Conservation (phyloP, 2,888 invertebrate species). For the Octonoba sinensis region DNA sequence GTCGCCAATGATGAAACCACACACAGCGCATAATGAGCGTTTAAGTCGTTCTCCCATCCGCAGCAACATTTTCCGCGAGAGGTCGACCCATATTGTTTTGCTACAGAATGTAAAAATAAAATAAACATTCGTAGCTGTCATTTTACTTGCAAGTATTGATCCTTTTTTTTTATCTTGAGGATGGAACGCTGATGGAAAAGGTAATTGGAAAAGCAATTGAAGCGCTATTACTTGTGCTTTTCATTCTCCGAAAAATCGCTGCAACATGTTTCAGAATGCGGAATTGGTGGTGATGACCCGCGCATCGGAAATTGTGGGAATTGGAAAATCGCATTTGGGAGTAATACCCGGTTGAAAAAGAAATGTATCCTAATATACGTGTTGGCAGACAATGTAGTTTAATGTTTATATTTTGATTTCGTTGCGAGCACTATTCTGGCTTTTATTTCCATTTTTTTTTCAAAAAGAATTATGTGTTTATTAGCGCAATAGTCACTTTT, state of each 20-base stretch:
- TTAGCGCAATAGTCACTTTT: no score
- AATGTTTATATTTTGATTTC: no score
- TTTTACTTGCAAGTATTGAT: no score
- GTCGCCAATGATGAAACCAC: constrained; percentile 7
- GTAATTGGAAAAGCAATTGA: no score
- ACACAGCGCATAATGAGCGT: not conserved
- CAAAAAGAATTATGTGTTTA: no score
- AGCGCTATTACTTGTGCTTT: not conserved
- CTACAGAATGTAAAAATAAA: constrained; percentile 1
- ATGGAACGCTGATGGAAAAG: no score
- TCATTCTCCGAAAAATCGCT: not conserved
- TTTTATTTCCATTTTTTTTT: no score
- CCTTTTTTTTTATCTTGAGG: no score
- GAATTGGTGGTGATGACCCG: constrained; percentile 1
- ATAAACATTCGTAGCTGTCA: not conserved
- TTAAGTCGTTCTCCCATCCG: constrained; percentile 36
- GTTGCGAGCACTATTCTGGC: no score
- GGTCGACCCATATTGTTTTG: constrained; percentile 45
- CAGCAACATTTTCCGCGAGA: constrained; percentile 15
- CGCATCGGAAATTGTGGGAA: not conserved
- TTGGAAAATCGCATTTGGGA: not conserved
- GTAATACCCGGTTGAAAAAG: no score
- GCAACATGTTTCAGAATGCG: constrained; percentile 4
- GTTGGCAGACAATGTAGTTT: no score
- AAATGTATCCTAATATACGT: no score